These are phyloP conservation scores for Neuroscelio doddi DNA, from an alignment of 2,888 invertebrate species.

Conservation along the genomic window DNA sequence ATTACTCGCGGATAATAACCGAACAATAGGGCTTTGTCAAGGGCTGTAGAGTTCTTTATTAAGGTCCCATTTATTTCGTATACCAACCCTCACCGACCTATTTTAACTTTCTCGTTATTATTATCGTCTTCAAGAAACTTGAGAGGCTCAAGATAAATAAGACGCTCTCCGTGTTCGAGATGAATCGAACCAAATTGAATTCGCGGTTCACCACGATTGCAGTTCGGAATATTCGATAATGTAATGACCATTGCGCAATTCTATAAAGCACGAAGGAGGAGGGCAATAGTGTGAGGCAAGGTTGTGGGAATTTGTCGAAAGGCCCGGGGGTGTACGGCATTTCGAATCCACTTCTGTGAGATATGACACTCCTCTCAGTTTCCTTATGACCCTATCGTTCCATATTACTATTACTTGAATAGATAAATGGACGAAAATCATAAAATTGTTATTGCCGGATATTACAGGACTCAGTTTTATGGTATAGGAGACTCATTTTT, in stretches of 20 bases:
- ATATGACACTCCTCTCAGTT: slow-evolving; percentile 26
- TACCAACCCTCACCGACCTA: slow-evolving; percentile 48
- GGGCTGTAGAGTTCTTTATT: slow-evolving; percentile 54
- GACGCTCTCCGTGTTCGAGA: slow-evolving; percentile 19
- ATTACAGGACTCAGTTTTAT: neutral
- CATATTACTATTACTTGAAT: slow-evolving; percentile 19
- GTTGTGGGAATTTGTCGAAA: slow-evolving; percentile 44
- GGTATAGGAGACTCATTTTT: too few species aligned
- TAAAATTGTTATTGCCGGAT: slow-evolving; percentile 11
- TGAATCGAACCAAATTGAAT: slow-evolving; percentile 24
- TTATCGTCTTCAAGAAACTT: slow-evolving; percentile 55
- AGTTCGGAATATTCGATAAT: slow-evolving; percentile 20
- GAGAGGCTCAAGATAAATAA: slow-evolving; percentile 48
- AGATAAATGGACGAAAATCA: slow-evolving; percentile 25
- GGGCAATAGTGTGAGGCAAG: slow-evolving; percentile 14
- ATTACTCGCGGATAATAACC: slow-evolving; percentile 59
- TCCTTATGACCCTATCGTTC: slow-evolving; percentile 24
- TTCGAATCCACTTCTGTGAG: slow-evolving; percentile 32
- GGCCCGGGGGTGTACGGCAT: slow-evolving; percentile 21
- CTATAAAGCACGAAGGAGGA: slow-evolving; percentile 5
- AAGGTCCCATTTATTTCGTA: slow-evolving; percentile 54
- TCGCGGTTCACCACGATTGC: slow-evolving; percentile 3
- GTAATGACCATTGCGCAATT: slow-evolving; percentile 2
- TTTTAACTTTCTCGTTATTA: slow-evolving; percentile 47
- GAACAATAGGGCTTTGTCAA: slow-evolving; percentile 60